These are phyloP conservation scores for Ophioninae sp. DNA, from an alignment of 2,888 invertebrate genomes.

Conservation along the genomic window DNA sequence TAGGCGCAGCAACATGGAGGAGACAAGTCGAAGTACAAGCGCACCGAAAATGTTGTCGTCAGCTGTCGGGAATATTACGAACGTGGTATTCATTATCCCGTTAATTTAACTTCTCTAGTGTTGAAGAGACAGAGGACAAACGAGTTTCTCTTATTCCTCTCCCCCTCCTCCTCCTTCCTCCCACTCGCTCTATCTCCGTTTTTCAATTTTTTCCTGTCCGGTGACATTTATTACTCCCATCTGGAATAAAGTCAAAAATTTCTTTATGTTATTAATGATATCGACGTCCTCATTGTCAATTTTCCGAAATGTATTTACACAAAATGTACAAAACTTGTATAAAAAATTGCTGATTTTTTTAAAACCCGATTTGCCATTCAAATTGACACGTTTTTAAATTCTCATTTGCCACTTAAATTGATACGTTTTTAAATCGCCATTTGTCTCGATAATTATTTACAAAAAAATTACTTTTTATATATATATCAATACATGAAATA, in stretches of 20 bases:
- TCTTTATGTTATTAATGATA: background rate
- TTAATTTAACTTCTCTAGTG: background rate
- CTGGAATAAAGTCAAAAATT: background rate
- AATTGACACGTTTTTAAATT: background rate
- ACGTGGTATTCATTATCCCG: conserved; percentile 7
- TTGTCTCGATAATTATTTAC: too few species aligned
- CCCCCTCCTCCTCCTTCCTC: background rate
- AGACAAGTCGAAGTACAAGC: background rate
- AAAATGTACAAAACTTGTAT: background rate
- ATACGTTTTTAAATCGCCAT: too few species aligned
- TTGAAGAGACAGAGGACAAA: background rate
- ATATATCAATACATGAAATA: background rate
- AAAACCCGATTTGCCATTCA: background rate
- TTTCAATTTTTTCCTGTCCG: background rate
- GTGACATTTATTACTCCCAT: background rate
- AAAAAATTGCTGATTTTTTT: background rate
- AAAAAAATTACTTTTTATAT: too few species aligned
- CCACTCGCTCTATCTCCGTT: too few species aligned
- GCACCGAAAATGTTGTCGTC: background rate
- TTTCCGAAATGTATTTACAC: background rate
- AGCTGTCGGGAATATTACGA: background rate
- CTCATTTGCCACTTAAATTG: background rate
- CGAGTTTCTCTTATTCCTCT: background rate
- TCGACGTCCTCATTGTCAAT: too few species aligned
- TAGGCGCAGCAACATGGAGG: background rate